Base-by-base conservation (phyloP, 2,888 invertebrate genomes). In the Phortica okadai region DNA sequence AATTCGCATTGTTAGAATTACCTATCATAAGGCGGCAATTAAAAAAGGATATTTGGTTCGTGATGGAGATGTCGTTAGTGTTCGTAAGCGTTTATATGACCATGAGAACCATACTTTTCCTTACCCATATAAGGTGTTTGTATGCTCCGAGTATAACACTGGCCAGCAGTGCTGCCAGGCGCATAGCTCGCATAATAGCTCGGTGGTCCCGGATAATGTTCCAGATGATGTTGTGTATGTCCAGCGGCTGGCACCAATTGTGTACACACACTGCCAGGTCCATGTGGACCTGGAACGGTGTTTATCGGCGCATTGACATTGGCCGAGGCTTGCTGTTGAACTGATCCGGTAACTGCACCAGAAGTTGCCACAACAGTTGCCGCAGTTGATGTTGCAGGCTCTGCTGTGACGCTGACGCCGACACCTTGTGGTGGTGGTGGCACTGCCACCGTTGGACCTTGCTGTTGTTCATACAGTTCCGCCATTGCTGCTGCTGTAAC, bases 81-180 rank as follows among this genome's bases (percentile, higher is more conserved):
- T 45, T 70, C 21, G 70, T 59, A 10, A 59, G 2, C 6, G 59
- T 59, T 8, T 6, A 45, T n/a, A 70, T 41, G 41, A 44, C 16
- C 25, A 45, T 70, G 45, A 70, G 45, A 50, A 90, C 90, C 91
- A 92, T 92, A 91, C 91, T 90, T 91, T 91, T 89, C 88, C 92
- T 91, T 91, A 92, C 91, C 91, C 90, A 91, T 92, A 89, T 91
- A 92, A 84, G 91, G 91, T 82, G 89, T 89, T 83, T 91, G 91
- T 77, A 91, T 88, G 78, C 90, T 90, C 81, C 96, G 93, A 80
- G 94, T 92, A 84, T 94, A 94, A 88, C 94, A 94, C 81, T 93
- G 93, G 56, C 88, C 89, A 66, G 87, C 92, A 74, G 86, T 90
- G 66, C 90, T 91, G 25, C 25, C 50, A 25, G 92, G 92, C 84